Evolutionary conservation across 1,140 invertebrate genomes (phyloP).

Genomic region (Diabrotica virgifera): DNA sequence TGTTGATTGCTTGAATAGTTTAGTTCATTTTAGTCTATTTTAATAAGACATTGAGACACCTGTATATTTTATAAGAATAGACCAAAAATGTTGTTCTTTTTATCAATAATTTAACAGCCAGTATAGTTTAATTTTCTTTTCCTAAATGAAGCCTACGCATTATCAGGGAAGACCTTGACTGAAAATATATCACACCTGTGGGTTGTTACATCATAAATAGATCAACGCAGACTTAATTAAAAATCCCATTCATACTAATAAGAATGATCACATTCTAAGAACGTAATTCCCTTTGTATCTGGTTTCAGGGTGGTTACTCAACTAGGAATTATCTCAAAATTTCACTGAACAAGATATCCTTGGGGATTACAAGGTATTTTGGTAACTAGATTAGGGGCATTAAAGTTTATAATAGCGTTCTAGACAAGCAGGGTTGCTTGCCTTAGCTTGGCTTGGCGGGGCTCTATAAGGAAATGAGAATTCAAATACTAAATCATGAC

Average conservation of each 20-base stretch:
- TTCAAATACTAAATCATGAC: constrained; percentile 7
- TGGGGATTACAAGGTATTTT: constrained; percentile 13
- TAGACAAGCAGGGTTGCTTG: constrained; percentile 10
- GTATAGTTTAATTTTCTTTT: no score
- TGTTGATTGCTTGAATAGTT: no score
- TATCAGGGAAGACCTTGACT: no score
- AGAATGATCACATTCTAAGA: constrained; percentile 2
- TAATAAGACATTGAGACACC: no score
- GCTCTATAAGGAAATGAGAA: constrained; percentile 9
- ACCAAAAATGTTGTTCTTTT: no score
- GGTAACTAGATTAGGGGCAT: constrained; percentile 16
- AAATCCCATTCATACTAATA: background rate
- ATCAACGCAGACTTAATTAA: background rate
- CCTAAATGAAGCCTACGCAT: no score
- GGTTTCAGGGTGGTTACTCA: constrained; percentile 11
- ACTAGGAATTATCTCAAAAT: constrained; percentile 14
- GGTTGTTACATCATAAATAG: no score
- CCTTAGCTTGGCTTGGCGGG: background rate
- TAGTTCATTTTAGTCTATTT: no score
- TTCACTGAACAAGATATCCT: constrained; percentile 11
- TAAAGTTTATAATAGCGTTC: constrained; percentile 17
- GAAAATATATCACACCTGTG: no score
- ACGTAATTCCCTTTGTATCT: constrained; percentile 6
- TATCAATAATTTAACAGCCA: no score
- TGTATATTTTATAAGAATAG: no score